These are phyloP conservation scores for Acanthurus lineatus DNA, from an alignment of 2,797 vertebrate genomes.

Conservation along the genomic window DNA sequence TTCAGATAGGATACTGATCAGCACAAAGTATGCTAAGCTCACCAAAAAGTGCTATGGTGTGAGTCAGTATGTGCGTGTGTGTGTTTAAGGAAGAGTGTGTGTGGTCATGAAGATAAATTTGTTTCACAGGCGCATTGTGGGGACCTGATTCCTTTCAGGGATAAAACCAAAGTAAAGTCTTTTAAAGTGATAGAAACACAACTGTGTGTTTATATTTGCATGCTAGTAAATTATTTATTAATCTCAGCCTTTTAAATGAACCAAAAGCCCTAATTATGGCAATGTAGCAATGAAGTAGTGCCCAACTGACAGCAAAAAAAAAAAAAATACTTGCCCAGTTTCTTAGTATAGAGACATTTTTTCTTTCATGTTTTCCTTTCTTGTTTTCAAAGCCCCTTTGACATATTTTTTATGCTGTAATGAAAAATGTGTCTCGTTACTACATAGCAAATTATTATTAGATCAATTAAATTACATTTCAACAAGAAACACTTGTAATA, in stretches of 20 bases:
- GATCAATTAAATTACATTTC: not conserved
- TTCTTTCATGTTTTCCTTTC: not conserved
- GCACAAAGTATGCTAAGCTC: slow-evolving; percentile 59
- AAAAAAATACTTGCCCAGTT: not conserved
- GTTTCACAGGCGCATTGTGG: too few relatives aligned
- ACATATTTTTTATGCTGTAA: too few relatives aligned
- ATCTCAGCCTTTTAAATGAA: too few relatives aligned
- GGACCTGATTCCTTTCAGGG: too few relatives aligned
- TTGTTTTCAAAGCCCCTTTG: too few relatives aligned
- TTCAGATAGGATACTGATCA: slow-evolving; percentile 56
- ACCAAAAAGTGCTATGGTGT: slow-evolving; percentile 12
- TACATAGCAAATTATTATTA: not conserved
- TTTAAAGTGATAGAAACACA: not conserved
- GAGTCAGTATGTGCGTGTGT: not conserved
- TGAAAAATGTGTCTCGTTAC: not conserved
- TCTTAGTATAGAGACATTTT: not conserved
- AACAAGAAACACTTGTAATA: not conserved
- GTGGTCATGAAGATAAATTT: too few relatives aligned
- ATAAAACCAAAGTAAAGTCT: not conserved
- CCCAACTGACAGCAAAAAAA: too few relatives aligned
- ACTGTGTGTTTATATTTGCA: too few relatives aligned
- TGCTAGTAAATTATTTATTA: too few relatives aligned
- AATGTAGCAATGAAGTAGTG: too few relatives aligned
- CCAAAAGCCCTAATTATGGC: too few relatives aligned
- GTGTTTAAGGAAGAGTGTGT: too few relatives aligned